These are phyloP conservation scores for Hemistola chrysoprasaria DNA, from an alignment of 2,888 invertebrate genomes.

Conservation along the genomic window DNA sequence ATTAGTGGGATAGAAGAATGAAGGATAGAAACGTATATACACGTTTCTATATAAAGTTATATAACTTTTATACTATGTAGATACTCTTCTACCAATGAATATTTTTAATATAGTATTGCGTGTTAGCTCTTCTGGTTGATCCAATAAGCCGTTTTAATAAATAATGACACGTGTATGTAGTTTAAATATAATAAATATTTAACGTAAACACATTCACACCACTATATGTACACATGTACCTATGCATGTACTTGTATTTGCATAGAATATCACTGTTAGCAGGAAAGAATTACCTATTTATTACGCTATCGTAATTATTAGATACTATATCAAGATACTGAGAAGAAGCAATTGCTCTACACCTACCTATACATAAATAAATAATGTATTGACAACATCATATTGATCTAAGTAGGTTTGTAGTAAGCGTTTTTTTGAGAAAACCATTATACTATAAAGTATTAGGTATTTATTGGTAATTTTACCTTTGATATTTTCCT, in stretches of 20 bases:
- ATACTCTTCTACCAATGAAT: no score
- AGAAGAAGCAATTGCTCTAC: conserved; percentile 15
- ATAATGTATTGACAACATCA: conserved; percentile 17
- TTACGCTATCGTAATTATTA: conserved; percentile 10
- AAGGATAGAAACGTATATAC: no score
- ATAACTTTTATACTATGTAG: no score
- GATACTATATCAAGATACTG: conserved; percentile 5
- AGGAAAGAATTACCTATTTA: conserved; percentile 8
- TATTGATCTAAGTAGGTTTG: conserved; percentile 16
- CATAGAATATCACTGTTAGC: no score
- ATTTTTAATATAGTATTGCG: no score
- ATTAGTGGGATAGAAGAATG: no score
- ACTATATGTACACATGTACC: no score
- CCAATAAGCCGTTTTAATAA: neutral
- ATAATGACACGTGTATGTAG: conserved; percentile 1
- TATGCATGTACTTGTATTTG: no score
- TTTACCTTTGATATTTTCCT: conserved; percentile 17
- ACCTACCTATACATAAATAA: conserved; percentile 18
- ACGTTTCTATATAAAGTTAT: no score
- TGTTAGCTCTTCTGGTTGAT: no score
- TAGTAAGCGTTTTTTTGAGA: no score
- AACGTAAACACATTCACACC: neutral
- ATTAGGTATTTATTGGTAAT: conserved; percentile 12
- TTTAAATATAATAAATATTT: conserved; percentile 3
- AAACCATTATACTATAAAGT: conserved; percentile 20